These are phyloP conservation scores for Cephalophus harveyi DNA, from an alignment of 2,113 vertebrate species.

Conservation along the genomic window DNA sequence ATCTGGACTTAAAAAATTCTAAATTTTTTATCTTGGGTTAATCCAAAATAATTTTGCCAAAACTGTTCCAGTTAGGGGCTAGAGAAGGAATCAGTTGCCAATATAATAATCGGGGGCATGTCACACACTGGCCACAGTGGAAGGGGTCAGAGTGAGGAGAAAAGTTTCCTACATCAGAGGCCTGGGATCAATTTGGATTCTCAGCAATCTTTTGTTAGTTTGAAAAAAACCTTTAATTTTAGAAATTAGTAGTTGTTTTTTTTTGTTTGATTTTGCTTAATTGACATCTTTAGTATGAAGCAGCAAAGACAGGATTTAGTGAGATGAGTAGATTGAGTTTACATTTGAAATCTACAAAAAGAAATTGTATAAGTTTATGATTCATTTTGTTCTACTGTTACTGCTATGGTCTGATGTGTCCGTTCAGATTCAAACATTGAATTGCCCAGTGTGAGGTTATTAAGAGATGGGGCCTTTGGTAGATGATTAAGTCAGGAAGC, in stretches of 20 bases:
- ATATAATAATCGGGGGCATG: fast-evolving
- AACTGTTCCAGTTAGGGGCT: neutral
- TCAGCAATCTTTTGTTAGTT: neutral
- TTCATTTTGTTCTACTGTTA: neutral
- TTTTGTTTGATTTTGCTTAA: neutral
- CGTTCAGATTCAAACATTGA: neutral
- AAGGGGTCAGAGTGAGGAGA: neutral
- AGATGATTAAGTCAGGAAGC: neutral
- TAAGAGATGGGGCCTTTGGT: neutral
- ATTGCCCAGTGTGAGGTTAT: neutral
- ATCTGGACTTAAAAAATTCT: neutral
- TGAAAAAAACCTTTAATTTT: neutral
- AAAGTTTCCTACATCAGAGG: neutral
- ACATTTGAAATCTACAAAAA: neutral
- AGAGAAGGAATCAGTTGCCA: neutral
- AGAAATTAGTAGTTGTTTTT: neutral
- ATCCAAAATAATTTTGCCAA: neutral
- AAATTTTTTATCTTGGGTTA: neutral
- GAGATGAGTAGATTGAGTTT: neutral
- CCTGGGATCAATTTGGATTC: neutral
- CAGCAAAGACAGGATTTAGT: neutral
- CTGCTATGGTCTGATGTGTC: neutral
- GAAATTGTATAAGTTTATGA: neutral
- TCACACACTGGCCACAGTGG: neutral
- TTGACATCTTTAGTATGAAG: neutral